Conservation (phyloP, 2,113 vertebrate species). For the Apteryx owenii region DNA sequence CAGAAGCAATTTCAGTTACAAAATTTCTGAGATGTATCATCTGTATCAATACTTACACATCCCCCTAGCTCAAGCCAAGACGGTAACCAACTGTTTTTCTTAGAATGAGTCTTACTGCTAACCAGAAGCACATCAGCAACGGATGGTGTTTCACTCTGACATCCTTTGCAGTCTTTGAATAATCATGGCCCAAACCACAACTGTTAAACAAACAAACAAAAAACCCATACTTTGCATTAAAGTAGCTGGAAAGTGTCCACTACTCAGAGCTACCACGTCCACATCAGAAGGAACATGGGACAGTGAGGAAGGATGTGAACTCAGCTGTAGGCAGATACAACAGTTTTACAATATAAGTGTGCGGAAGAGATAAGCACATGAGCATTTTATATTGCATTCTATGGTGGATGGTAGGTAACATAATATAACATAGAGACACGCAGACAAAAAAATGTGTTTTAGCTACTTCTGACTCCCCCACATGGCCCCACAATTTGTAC, state of each 20-base stretch:
- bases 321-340: not conserved
- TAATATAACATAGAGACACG: not conserved
- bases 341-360: not conserved
- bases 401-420: not conserved
- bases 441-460: not conserved
- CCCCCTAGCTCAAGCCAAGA: not conserved
- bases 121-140: not conserved
- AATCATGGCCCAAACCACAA: not conserved
- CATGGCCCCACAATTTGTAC: not conserved
- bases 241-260: not conserved
- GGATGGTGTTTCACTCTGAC: not conserved
- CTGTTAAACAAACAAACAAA: not conserved
- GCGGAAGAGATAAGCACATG: not conserved
- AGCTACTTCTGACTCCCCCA: not conserved
- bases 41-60: not conserved
- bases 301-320: not conserved
- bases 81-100: not conserved
- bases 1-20: not conserved
- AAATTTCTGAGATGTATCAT: not conserved
- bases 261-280: not conserved
- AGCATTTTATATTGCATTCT: not conserved
- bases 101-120: not conserved
- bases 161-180: not conserved
- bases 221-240: not conserved
- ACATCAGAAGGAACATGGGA: not conserved